Evolutionary conservation across 2,888 invertebrate genomes (phyloP).

Genomic region (Cristatella mucedo): DNA sequence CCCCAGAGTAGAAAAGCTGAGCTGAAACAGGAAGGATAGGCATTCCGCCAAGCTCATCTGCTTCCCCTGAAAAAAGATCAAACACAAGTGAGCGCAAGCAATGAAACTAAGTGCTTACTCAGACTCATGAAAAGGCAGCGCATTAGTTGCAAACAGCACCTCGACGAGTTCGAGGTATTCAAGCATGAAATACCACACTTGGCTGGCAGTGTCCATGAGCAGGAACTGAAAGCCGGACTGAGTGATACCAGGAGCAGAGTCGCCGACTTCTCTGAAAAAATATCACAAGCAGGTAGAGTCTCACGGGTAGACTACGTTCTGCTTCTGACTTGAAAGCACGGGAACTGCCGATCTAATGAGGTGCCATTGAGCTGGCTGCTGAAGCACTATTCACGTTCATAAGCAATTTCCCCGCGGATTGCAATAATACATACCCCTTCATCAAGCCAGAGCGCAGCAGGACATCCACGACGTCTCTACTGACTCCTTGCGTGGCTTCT

Average conservation of each 20-base stretch:
- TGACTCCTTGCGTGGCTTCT: slow-evolving; percentile 46
- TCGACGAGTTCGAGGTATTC: slow-evolving; percentile 86
- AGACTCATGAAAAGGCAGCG: no score
- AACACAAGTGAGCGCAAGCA: neutral
- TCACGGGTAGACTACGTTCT: no score
- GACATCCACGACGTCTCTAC: slow-evolving; percentile 70
- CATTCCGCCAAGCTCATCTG: slow-evolving; percentile 76
- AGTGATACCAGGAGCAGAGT: slow-evolving; percentile 53
- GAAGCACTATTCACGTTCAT: no score
- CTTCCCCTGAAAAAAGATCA: slow-evolving; percentile 41
- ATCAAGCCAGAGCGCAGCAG: slow-evolving; percentile 81
- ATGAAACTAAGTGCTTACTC: no score
- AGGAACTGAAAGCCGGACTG: slow-evolving; percentile 88
- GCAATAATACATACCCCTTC: slow-evolving; percentile 48
- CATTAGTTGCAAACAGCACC: slow-evolving; percentile 33
- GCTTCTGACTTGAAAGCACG: no score
- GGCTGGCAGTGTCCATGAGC: slow-evolving; percentile 74
- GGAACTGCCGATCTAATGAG: no score
- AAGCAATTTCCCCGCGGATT: no score
- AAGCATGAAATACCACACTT: slow-evolving; percentile 91
- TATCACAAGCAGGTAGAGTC: no score
- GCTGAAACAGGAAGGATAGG: slow-evolving; percentile 82
- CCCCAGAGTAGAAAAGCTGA: slow-evolving; percentile 82
- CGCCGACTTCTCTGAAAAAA: slow-evolving; percentile 38
- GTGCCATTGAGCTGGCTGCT: no score